These are phyloP conservation scores for Argyra leucocephala DNA, from an alignment of 2,888 invertebrate species.

Conservation along the genomic window DNA sequence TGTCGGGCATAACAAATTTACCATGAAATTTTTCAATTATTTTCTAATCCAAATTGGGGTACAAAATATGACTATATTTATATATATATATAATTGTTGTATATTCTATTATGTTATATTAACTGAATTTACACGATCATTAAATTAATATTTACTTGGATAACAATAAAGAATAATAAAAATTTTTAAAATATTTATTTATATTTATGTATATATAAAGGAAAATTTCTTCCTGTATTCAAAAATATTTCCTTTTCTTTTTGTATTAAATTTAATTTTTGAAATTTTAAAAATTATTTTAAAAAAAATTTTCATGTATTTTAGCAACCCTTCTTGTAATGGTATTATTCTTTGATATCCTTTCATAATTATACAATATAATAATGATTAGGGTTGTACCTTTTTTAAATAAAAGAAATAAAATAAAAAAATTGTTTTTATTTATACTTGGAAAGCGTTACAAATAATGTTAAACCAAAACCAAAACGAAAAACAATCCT, in stretches of 20 bases:
- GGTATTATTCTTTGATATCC: no score
- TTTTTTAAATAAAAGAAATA: no score
- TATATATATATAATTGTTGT: no score
- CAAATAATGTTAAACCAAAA: neutral
- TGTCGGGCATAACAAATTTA: slow-evolving; percentile 11
- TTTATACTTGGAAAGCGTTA: neutral
- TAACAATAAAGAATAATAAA: neutral
- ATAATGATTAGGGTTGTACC: neutral
- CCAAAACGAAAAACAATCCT: neutral
- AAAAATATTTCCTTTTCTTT: neutral
- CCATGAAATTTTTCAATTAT: slow-evolving; percentile 12
- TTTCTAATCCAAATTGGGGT: neutral
- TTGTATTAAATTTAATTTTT: neutral
- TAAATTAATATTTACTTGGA: slow-evolving; percentile 2
- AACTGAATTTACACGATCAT: neutral
- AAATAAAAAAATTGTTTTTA: neutral
- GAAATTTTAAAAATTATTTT: neutral
- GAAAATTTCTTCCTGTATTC: neutral
- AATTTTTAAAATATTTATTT: neutral
- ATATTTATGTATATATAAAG: no score
- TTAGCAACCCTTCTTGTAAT: no score
- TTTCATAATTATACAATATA: neutral
- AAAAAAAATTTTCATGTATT: no score
- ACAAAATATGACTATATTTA: neutral
- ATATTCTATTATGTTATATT: neutral